Evolutionary conservation across 2,888 invertebrate species (phyloP), one percentile per base, ranked within the genome.

Genomic region (Netelia fuscicornis): DNA sequence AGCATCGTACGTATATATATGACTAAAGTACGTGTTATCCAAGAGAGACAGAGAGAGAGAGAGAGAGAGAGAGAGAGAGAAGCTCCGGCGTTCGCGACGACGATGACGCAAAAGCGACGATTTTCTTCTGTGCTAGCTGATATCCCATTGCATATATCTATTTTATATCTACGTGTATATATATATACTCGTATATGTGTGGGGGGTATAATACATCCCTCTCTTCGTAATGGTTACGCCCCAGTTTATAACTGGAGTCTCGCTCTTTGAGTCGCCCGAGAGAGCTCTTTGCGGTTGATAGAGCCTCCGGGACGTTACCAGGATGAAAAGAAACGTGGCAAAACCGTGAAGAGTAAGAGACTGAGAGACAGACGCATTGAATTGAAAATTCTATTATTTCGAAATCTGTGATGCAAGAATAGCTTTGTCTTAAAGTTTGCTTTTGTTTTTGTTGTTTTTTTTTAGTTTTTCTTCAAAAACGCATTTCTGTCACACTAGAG

Each of bases 21-120:
- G 13, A 67, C 56, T 81, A 58, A 78, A 81, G 81, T 81, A 84
- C 84, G 84, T 84, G 84, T 85, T 85, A 85, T 81, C 79, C 17
- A 8, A 9, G 48, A 70, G 68, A 56, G 9, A 56, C 10, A 58
- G 20, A 1, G 2, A 54, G 17, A 54, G 17, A 17, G 17, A 17
- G 6, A 17, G 54, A 54, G 67, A 74, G 72, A 44, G 60, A 42
- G 72, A 68, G 30, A 30, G 30, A 30, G 30, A 30, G 30, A 30
- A 30, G 30, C 30, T 30, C 44, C 76, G 52, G 1, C 42, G 65
- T 52, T 71, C 80, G 42, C 44, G 56, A 77, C 62, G 64, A 70
- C 81, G 78, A 37, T 17, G 78, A 77, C 62, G 76, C 76, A 76
- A 76, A 48, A 65, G 56, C 75, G 37, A 58, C 74, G 67, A 78